Base-by-base conservation (phyloP, 2,888 invertebrate genomes). In the Lepidocyrtoides sp. region DNA sequence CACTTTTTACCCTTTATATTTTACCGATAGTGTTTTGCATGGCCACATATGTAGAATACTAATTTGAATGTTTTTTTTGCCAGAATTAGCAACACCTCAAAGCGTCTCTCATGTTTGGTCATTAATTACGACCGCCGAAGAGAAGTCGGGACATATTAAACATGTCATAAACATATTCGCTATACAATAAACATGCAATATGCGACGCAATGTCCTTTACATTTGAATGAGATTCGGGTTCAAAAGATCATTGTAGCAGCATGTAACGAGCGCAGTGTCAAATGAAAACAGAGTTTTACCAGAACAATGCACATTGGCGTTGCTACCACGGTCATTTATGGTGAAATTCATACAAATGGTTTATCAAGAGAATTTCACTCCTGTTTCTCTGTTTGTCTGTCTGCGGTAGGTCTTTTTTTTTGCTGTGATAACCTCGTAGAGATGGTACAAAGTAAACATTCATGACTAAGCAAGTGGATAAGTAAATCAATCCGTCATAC, bases 401-500 rank as follows among this genome's bases (percentile, higher is more conserved):
- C 57, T 57, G 57, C 66, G 84, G 84, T 84, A 69, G 84, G 84
- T 84, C 84, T 26, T 51, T 54, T 66, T 26, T 54, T 51, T 29
- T 51, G 7, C 51, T 44, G 0, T 48, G 51, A 83, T 29, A 63
- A 63, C 32, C 63, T 63, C 29, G 32, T 63, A 26, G 3, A 26
- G 32, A 32, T 26, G 1, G n/a, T 2, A n/a, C n/a, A 17, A 57
- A 57, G 23, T 20, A 20, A 20, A 81, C 26, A 69, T 57, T 3
- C 20, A 23, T n/a, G 57, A 23, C 23, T 57, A 66, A 17, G 3
- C 5, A 54, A 10, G 20, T 20, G n/a, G n/a, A n/a, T n/a, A 57
- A 57, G 69, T 48, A 83, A 83, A 83, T 83, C 83, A 83, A 66
- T 83, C 26, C 29, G 85, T 85, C 72, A 85, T 17, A 26, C 72